Evolutionary conservation across 2,888 invertebrate species (phyloP), one percentile per base, ranked within the genome.

Genomic region (Polia nebulosa): DNA sequence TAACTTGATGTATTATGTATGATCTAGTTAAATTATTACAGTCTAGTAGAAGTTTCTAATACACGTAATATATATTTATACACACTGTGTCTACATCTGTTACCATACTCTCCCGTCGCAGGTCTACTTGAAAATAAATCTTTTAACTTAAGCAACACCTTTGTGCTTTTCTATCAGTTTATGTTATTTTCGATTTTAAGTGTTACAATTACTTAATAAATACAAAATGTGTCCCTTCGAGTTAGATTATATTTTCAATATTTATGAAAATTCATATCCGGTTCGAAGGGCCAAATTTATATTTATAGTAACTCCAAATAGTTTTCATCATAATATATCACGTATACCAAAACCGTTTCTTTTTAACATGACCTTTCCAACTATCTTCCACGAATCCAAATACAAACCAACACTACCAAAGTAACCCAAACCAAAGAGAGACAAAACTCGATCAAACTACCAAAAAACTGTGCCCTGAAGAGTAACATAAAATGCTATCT

Each of bases 401-500:
- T 41, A 76, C 32, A 77, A 74, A 76, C 65, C 58, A 41, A 44
- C 57, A n/a, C 20, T 60, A 32, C 29, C 45, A 61, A 58, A 79
- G 62, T 62, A 63, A 57, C 59, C 71, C 55, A 41, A 67, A 65
- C 64, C 41, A 57, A 60, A 70, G 53, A 76, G 51, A 72, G 20
- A 69, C 71, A 59, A 77, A 85, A 84, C 76, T 86, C 85, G 75
- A 84, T 87, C 79, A 78, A 86, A 87, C 83, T 84, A 81, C 65
- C 72, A 72, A 79, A 81, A 84, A 85, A 83, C 76, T 72, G 71
- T 72, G 68, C 69, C 75, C 69, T 47, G 61, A 69, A 74, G 62
- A 68, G 69, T 70, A 69, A 78, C 80, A 85, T 85, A 87, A 87
- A 87, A 83, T 80, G 82, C 76, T 71, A 81, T 86, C 84, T 84